Conservation (phyloP, 2,797 vertebrate genomes). For the Catharus ustulatus region DNA sequence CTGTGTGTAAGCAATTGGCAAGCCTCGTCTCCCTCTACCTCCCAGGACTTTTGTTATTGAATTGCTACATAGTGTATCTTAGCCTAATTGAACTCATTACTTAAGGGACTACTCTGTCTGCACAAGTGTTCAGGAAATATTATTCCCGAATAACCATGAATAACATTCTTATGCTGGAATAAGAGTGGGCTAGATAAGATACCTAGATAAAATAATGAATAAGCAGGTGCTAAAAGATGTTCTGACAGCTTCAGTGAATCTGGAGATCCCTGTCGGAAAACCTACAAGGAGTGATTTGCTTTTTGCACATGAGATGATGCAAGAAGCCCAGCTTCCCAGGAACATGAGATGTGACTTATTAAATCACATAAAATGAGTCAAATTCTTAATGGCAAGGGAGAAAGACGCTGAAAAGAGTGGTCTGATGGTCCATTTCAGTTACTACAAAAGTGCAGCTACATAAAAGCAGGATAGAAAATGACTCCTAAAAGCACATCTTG, state of each 20-base stretch:
- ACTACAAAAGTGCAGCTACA: not conserved
- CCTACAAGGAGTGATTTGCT: not conserved
- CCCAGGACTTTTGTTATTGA: conserved; percentile 58
- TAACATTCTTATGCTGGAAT: not conserved
- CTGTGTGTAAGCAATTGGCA: conserved; percentile 35
- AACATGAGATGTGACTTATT: not conserved
- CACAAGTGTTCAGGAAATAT: conserved; percentile 36
- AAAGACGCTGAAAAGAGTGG: accelerated
- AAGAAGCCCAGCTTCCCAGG: not conserved
- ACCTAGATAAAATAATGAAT: not conserved
- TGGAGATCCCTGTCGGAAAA: not conserved
- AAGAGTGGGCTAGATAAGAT: not conserved
- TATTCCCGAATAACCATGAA: not conserved
- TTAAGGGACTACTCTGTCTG: conserved; percentile 51
- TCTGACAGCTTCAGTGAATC: not conserved
- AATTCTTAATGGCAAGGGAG: not conserved
- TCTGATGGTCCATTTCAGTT: not conserved
- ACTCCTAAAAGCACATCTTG: not conserved
- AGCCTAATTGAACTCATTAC: conserved; percentile 58
- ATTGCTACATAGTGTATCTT: conserved; percentile 46
- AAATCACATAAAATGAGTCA: not conserved
- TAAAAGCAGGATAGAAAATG: not conserved
- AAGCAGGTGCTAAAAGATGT: not conserved
- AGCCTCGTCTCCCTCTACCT: conserved; percentile 11
- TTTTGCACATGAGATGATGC: not conserved